Evolutionary conservation across 2,797 vertebrate genomes (phyloP).

Genomic region (Sebastes matsubarae): DNA sequence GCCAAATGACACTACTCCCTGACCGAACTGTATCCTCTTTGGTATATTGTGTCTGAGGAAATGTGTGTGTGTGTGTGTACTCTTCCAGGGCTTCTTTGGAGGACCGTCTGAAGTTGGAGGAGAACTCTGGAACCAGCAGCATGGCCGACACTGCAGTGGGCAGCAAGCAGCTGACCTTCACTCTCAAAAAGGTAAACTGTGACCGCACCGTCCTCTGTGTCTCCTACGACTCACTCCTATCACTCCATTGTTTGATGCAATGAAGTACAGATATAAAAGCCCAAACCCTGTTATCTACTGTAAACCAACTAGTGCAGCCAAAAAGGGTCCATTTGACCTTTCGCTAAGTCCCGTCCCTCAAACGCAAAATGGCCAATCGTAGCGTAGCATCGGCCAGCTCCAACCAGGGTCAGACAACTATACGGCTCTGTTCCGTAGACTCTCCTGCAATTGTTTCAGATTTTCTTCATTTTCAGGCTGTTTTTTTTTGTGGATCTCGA

Average conservation of each 20-base stretch:
- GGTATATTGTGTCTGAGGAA: not conserved
- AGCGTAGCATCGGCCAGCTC: no score
- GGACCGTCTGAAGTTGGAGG: conserved; percentile 92
- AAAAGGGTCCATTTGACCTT: not conserved
- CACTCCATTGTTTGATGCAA: not conserved
- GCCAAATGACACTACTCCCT: not conserved
- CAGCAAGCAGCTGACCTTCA: conserved; percentile 97
- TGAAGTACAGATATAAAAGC: not conserved
- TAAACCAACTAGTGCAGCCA: not conserved
- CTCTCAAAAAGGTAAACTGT: conserved; percentile 89
- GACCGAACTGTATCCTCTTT: not conserved
- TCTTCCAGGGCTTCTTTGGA: conserved; percentile 90
- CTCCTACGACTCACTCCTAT: not conserved
- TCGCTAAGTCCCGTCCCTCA: no score
- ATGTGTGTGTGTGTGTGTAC: conserved; percentile 1
- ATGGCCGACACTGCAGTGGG: conserved; percentile 88
- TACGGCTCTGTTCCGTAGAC: no score
- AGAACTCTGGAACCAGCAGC: conserved; percentile 82
- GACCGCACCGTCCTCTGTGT: not conserved
- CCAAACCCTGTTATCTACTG: not conserved
- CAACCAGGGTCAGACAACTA: no score
- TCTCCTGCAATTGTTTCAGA: no score
- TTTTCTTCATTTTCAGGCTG: no score
- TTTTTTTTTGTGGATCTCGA: no score
- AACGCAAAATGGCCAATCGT: no score